Conservation (phyloP, 2,113 vertebrate genomes). For the Circaetus gallicus region DNA sequence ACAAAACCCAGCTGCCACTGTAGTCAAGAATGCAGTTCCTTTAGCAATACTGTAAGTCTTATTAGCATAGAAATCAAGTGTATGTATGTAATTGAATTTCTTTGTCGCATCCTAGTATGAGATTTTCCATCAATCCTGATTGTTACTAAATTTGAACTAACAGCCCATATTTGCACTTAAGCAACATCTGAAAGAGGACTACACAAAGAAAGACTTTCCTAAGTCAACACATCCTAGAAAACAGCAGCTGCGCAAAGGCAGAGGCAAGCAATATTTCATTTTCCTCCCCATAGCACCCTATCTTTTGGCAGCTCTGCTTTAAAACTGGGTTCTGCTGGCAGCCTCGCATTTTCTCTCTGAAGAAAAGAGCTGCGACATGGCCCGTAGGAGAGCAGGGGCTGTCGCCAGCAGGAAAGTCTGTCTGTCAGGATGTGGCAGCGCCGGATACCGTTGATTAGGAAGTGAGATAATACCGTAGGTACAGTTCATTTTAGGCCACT, state of each 20-base stretch:
- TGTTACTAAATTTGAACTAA: conserved; percentile 65
- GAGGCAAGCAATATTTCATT: conserved; percentile 48
- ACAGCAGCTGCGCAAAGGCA: conserved; percentile 51
- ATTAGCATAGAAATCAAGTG: conserved; percentile 64
- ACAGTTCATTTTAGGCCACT: conserved; percentile 42
- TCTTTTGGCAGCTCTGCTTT: background rate
- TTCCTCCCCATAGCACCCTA: background rate
- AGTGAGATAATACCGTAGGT: conserved; percentile 25
- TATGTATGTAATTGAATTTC: conserved; percentile 67
- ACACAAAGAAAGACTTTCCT: conserved; percentile 61
- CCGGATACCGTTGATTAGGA: conserved; percentile 34
- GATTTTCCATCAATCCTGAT: conserved; percentile 64
- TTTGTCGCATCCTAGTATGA: conserved; percentile 58
- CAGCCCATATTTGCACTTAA: conserved; percentile 60
- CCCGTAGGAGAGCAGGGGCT: background rate
- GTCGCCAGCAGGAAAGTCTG: conserved; percentile 35
- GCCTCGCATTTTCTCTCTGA: background rate
- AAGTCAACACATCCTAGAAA: conserved; percentile 57
- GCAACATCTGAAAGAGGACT: conserved; percentile 56
- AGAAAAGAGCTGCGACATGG: background rate
- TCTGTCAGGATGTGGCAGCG: background rate
- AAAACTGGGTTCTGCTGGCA: background rate
- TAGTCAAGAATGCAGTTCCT: conserved; percentile 58
- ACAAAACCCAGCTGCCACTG: conserved; percentile 66
- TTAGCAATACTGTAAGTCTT: conserved; percentile 58